Conservation (phyloP, 2,888 invertebrate genomes). For the Euproctis similis region DNA sequence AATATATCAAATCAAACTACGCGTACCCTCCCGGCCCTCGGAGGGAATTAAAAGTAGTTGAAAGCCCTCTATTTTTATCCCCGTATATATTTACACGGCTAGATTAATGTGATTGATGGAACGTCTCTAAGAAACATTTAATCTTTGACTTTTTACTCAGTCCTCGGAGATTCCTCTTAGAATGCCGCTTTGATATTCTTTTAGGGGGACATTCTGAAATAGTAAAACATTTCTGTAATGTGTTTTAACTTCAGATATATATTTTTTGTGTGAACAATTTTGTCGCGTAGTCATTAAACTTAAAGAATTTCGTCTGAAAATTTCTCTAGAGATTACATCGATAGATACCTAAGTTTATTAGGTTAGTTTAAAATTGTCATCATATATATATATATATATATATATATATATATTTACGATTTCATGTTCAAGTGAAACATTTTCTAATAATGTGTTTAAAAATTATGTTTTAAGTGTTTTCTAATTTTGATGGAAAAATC, state of each 20-base stretch:
- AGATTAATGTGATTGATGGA: slow-evolving; percentile 44
- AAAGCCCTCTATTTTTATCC: slow-evolving; percentile 9
- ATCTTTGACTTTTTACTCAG: slow-evolving; percentile 36
- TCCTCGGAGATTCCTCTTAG: slow-evolving; percentile 14
- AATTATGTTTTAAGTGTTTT: too few species aligned
- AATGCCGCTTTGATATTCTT: slow-evolving; percentile 22
- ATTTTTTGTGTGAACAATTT: neutral
- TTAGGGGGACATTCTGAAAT: slow-evolving; percentile 17
- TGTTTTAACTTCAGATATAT: neutral
- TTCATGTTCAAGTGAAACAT: too few species aligned
- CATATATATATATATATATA: too few species aligned
- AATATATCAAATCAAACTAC: neutral
- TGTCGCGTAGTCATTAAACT: neutral
- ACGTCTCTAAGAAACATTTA: slow-evolving; percentile 33
- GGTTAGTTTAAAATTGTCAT: too few species aligned
- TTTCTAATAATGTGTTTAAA: too few species aligned
- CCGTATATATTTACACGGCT: slow-evolving; percentile 32
- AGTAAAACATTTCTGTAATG: slow-evolving; percentile 3
- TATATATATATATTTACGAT: too few species aligned
- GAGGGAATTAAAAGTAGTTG: neutral
- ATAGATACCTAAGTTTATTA: too few species aligned
- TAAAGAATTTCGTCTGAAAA: neutral
- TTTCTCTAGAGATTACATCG: too few species aligned
- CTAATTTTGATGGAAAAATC: too few species aligned
- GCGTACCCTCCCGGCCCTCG: neutral